Conservation (phyloP, 2,113 vertebrate species). For the Hyaena hyaena region DNA sequence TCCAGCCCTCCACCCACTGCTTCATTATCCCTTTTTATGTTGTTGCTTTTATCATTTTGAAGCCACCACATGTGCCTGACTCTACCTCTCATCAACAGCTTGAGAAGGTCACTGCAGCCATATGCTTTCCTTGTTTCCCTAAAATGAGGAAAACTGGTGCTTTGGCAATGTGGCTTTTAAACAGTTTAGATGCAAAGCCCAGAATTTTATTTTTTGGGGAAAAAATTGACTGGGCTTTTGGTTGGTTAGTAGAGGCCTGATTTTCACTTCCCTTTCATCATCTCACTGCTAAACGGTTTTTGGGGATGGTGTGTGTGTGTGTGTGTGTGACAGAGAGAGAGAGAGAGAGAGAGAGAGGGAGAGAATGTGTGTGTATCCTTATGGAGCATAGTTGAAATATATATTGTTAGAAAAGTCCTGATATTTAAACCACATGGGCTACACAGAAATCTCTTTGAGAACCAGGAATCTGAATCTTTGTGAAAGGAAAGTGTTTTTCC, state of each 20-base stretch:
- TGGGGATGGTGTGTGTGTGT: not conserved
- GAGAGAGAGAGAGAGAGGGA: no score
- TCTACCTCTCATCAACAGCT: not conserved
- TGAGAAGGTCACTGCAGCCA: constrained; percentile 50
- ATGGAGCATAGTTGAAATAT: constrained; percentile 25
- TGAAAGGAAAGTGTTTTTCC: constrained; percentile 22
- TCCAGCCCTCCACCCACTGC: no score
- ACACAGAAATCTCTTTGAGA: not conserved
- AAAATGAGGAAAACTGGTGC: constrained; percentile 82
- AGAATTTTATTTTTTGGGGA: constrained; percentile 71
- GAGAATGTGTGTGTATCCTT: not conserved
- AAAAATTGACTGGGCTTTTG: constrained; percentile 63
- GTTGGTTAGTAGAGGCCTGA: constrained; percentile 47
- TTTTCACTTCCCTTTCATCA: constrained; percentile 59
- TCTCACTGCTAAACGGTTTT: constrained; percentile 35
- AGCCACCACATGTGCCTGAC: not conserved
- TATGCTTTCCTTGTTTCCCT: constrained; percentile 67
- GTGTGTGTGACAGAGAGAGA: not conserved
- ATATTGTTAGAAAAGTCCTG: constrained; percentile 43
- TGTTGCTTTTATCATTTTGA: constrained; percentile 27
- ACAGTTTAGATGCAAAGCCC: constrained; percentile 78
- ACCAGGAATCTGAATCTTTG: constrained; percentile 4
- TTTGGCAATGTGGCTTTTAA: constrained; percentile 80
- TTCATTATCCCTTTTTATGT: not conserved
- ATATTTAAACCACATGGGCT: constrained; percentile 48